These are phyloP conservation scores for Paramormyrops hopkinsi DNA, from an alignment of 2,797 vertebrate species.

Conservation along the genomic window DNA sequence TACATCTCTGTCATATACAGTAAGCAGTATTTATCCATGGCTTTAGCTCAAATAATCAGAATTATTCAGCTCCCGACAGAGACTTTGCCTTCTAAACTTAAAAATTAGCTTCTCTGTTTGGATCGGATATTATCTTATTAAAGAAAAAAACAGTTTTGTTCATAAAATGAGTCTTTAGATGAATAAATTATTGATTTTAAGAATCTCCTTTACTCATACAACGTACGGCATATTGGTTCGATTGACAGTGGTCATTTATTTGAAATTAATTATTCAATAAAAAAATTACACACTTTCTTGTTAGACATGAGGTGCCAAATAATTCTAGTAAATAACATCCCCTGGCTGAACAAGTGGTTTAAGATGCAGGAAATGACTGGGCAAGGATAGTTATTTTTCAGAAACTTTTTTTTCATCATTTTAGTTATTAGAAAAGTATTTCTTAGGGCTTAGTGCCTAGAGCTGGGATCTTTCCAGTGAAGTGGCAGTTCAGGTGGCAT, in stretches of 20 bases:
- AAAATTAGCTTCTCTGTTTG: neutral
- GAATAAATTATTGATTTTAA: slow-evolving; percentile 7
- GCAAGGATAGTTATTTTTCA: neutral
- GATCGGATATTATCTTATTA: neutral
- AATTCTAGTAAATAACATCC: neutral
- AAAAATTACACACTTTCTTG: neutral
- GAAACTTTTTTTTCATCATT: neutral
- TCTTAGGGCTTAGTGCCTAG: neutral
- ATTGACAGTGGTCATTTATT: neutral
- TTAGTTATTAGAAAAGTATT: slow-evolving; percentile 11
- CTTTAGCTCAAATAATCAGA: neutral
- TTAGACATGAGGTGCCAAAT: neutral
- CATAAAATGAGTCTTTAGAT: neutral
- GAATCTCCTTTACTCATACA: neutral
- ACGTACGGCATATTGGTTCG: neutral
- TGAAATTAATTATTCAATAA: slow-evolving; percentile 11
- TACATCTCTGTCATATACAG: neutral
- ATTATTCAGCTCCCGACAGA: neutral
- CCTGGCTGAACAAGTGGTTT: neutral
- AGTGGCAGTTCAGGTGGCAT: neutral
- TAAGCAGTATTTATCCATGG: neutral
- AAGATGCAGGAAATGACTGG: neutral
- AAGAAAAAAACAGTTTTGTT: neutral
- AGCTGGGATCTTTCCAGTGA: neutral
- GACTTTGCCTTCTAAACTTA: neutral